These are phyloP conservation scores for Loxodonta africana DNA, from an alignment of 2,113 vertebrate genomes.

Conservation along the genomic window DNA sequence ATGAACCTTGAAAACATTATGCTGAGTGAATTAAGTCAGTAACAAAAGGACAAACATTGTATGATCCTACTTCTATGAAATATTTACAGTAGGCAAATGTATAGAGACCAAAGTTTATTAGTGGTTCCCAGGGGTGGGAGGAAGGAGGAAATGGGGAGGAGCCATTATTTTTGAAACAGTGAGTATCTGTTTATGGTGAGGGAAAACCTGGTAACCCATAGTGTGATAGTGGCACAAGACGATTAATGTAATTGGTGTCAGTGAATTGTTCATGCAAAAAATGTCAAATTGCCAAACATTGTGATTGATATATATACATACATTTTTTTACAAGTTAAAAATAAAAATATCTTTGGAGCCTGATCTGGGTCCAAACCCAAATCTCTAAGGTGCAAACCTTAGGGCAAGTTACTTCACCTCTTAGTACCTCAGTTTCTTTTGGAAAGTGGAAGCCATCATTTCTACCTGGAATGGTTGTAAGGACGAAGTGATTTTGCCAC, in stretches of 20 bases:
- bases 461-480: not conserved
- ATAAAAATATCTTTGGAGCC: not conserved
- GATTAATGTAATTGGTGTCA: no score
- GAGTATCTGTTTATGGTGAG: not conserved
- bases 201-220: not conserved
- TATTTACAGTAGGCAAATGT: no score
- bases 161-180: not conserved
- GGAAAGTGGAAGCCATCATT: not conserved
- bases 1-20: not conserved
- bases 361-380: not conserved
- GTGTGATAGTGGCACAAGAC: no score
- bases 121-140: not conserved
- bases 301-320: no score
- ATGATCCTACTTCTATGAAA: not conserved
- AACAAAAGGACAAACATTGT: not conserved
- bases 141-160: not conserved
- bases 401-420: not conserved
- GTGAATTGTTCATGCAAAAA: no score
- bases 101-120: no score
- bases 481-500: not conserved
- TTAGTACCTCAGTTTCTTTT: not conserved
- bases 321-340: no score
- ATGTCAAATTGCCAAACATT: no score
- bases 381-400: not conserved
- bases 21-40: not conserved